Percentiles rank a stretch among this genome's conserved stretches.
Evolutionary conservation across 2,888 invertebrate species (phyloP).

Genomic region (Tanypteryx hageni): DNA sequence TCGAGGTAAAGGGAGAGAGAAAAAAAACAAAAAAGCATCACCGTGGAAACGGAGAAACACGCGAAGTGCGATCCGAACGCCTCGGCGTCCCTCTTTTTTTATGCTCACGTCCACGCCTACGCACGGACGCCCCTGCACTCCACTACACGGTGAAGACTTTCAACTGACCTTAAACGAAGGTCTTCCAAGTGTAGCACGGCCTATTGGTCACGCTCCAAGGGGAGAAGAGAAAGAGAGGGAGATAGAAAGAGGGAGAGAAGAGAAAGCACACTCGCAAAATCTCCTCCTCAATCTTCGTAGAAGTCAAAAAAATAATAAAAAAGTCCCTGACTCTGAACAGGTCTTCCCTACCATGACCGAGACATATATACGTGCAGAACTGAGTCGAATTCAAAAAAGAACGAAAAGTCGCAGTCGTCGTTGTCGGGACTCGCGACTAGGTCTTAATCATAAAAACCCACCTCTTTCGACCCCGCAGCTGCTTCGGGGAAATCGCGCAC

Average conservation of each 20-base stretch:
- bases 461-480: neutral
- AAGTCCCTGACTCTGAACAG: neutral
- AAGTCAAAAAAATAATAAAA: neutral
- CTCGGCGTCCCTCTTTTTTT: neutral
- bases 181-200: slow-evolving; percentile 24
- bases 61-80: neutral
- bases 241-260: neutral
- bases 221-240: slow-evolving; percentile 36
- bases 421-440: neutral
- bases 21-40: too few species aligned
- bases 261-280: slow-evolving; percentile 1
- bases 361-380: neutral
- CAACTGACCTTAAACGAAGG: slow-evolving; percentile 32
- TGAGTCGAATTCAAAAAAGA: neutral
- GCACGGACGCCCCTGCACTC: neutral
- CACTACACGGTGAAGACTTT: neutral
- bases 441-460: neutral
- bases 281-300: neutral
- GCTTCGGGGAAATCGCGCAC: too few species aligned
- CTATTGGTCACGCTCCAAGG: slow-evolving; percentile 53
- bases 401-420: neutral
- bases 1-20: too few species aligned
- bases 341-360: slow-evolving; percentile 8
- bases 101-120: neutral
- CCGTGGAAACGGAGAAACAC: neutral